Evolutionary conservation across 2,888 invertebrate genomes (phyloP), one percentile per base, ranked within the genome.

Genomic region (Apamea anceps): DNA sequence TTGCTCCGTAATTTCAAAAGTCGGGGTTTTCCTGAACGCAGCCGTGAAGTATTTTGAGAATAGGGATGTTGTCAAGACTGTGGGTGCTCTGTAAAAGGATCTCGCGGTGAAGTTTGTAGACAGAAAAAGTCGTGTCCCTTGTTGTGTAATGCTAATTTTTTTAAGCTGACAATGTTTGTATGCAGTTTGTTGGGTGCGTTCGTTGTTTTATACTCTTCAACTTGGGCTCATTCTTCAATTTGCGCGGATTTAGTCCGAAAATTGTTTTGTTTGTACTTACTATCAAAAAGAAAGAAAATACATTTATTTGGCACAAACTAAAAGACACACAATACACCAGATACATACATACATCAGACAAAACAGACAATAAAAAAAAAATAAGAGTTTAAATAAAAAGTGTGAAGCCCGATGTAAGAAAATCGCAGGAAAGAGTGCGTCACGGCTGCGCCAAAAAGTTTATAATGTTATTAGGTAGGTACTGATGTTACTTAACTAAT

Each of bases 1-100:
- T 93, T 92, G 93, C 91, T 85, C 89, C 89, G 91, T 91, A 92
- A 93, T 93, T 93, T 92, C 88, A 85, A 90, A 92, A 91, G 90
- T 86, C 77, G 84, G 81, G 87, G 84, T 85, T 72, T 78, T 78
- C 60, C 45, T 74, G 32, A 70, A 70, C 54, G 72, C 72, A 72
- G 67, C 76, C 57, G 54, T 75, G 74, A 78, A 79, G 75, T 80
- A 82, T 88, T 84, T 87, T 37, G 65, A 74, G 79, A 77, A 72
- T 82, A 75, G 77, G 80, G 83, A 80, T 83, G 86, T 74, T 83
- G 77, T 86, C 74, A 75, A 75, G 67, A 62, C 72, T 42, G 48
- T 15, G 68, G 51, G 37, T 51, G 37, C 51, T 42, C 72, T 75
- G 77, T 75, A 81, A 80, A 85, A 80, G 85, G 76, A 87, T 80